These are phyloP conservation scores for Anas georgica DNA, from an alignment of 2,797 vertebrate species.

Conservation along the genomic window DNA sequence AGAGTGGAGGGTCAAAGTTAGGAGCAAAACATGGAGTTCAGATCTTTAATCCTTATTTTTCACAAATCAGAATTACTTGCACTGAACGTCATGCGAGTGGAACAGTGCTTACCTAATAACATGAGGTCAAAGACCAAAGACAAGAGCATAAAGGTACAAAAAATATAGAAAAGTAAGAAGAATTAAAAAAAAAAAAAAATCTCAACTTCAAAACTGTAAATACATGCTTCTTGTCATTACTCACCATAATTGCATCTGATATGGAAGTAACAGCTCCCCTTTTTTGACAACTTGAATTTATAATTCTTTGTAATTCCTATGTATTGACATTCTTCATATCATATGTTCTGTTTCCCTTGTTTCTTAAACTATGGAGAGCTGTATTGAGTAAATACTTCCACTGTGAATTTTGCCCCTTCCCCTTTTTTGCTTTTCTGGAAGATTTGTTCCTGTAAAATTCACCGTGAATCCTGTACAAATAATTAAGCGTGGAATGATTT, in stretches of 20 bases:
- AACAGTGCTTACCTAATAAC: neutral
- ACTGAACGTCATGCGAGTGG: fast-evolving
- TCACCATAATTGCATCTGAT: neutral
- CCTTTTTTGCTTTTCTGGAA: neutral
- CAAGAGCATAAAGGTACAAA: neutral
- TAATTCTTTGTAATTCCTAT: neutral
- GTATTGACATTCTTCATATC: neutral
- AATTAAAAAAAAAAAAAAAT: neutral
- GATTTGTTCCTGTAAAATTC: neutral
- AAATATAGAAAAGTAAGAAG: neutral
- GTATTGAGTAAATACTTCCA: neutral
- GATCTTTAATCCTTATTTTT: neutral
- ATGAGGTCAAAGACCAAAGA: neutral
- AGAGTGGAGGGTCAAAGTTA: neutral
- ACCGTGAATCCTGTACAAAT: neutral
- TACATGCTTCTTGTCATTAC: neutral
- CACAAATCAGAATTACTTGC: neutral
- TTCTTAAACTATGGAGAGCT: neutral
- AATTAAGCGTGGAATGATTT: neutral
- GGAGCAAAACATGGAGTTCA: neutral
- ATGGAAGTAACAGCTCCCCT: neutral
- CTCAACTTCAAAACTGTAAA: neutral
- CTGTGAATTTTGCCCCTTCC: neutral
- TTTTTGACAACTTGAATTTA: neutral
- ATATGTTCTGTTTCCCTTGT: fast-evolving